These are phyloP conservation scores for Urocynchramus pylzowi DNA, from an alignment of 2,113 vertebrate genomes.

Conservation along the genomic window DNA sequence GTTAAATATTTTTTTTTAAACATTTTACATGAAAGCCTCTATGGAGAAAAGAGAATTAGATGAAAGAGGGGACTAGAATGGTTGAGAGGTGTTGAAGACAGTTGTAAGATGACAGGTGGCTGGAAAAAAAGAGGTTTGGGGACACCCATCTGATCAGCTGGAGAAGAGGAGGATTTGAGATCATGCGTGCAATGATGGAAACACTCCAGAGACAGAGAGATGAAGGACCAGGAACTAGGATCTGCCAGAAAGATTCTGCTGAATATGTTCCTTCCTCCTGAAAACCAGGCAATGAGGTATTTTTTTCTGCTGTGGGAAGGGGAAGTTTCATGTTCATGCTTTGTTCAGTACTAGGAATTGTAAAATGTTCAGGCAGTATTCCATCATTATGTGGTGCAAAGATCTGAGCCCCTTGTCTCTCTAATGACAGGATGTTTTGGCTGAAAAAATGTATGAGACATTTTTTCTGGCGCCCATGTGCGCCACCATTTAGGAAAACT, in stretches of 20 bases:
- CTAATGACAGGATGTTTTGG: accelerated
- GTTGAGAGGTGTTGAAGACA: not conserved
- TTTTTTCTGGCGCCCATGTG: not conserved
- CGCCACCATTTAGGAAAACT: not conserved
- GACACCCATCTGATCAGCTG: not conserved
- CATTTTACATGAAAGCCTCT: not conserved
- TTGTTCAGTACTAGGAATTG: not conserved
- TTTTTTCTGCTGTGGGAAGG: not conserved
- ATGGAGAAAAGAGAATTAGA: not conserved
- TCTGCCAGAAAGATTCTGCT: not conserved
- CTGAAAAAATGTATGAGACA: not conserved
- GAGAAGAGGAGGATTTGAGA: not conserved
- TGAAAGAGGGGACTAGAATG: not conserved
- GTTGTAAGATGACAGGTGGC: not conserved
- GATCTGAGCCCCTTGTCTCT: not conserved
- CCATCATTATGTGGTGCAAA: not conserved
- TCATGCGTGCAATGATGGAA: accelerated
- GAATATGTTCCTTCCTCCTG: not conserved
- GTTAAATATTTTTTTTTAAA: not conserved
- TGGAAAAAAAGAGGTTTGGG: not conserved
- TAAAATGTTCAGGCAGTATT: not conserved
- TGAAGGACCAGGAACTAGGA: not conserved
- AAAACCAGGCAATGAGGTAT: not conserved
- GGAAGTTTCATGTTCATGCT: not conserved
- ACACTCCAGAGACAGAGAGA: not conserved